phyloP scores from a whole-genome alignment of 2,888 invertebrate species.

The Idaea biselata region DNA sequence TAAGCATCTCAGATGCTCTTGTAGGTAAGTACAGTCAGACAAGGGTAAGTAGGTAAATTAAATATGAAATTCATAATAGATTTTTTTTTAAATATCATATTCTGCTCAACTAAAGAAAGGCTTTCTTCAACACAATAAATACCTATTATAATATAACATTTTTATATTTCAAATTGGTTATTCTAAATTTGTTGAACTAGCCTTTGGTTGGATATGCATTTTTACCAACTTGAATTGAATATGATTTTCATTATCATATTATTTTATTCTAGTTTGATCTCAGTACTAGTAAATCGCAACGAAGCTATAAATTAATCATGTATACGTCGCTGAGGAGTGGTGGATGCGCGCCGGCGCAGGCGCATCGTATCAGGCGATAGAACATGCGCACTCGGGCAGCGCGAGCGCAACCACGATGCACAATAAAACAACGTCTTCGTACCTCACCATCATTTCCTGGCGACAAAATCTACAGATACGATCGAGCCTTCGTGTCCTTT shows the following conservation, averaged over 20 bases:
- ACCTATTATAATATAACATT: no score
- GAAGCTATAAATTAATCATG: conserved; percentile 78
- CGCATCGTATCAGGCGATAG: conserved; percentile 60
- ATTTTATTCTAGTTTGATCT: conserved; percentile 64
- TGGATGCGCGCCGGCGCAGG: conserved; percentile 55
- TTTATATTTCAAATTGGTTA: no score
- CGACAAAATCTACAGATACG: conserved; percentile 74
- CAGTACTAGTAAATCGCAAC: conserved; percentile 65
- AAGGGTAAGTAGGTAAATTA: no score
- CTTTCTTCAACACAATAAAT: no score
- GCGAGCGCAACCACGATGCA: conserved; percentile 36
- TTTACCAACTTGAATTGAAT: not conserved
- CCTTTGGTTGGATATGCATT: not conserved
- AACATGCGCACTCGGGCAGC: conserved; percentile 53
- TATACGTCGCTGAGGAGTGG: conserved; percentile 48
- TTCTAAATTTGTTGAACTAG: no score
- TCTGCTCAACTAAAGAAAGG: no score
- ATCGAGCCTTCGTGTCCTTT: conserved; percentile 63
- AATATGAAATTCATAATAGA: no score
- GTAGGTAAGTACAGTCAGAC: no score
- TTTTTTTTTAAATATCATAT: no score
- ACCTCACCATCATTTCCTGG: conserved; percentile 70
- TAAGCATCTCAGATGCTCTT: not conserved
- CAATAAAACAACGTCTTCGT: conserved; percentile 58
- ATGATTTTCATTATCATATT: conserved; percentile 34